Conservation (phyloP, 2,797 vertebrate genomes). For the Epinephelus malabaricus region DNA sequence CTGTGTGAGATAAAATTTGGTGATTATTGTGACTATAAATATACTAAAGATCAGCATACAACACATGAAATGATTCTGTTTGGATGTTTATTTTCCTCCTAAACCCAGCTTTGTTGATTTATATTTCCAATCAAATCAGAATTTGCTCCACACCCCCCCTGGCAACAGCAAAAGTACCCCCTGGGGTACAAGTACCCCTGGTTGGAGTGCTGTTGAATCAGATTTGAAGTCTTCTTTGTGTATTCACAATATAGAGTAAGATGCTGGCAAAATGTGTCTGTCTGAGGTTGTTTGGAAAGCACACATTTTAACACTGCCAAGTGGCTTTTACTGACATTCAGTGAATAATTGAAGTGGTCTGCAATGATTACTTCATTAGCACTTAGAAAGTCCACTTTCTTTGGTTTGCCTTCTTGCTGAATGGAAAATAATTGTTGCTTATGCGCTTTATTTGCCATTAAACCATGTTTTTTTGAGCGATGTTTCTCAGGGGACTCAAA, state of each 20-base stretch:
- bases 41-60: not conserved
- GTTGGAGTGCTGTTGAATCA: conserved; percentile 6
- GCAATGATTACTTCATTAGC: conserved; percentile 53
- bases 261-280: no score
- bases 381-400: conserved; percentile 30
- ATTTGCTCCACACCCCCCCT: not conserved
- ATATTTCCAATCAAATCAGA: conserved; percentile 8
- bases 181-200: no score
- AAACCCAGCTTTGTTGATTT: not conserved
- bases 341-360: conserved; percentile 43
- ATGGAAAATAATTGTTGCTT: conserved; percentile 48
- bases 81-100: not conserved
- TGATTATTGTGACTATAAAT: not conserved
- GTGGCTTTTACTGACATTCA: conserved; percentile 46
- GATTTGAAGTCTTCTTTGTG: no score
- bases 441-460: conserved; percentile 32
- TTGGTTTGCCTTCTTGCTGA: conserved; percentile 24
- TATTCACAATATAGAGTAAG: no score
- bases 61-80: not conserved
- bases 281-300: conserved; percentile 19
- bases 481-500: conserved; percentile 19
- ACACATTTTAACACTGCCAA: conserved; percentile 19
- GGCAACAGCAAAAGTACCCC: not conserved
- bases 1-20: no score
- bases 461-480: not conserved